Percentiles rank a stretch among this genome's conserved stretches.
These are phyloP conservation scores for Brachionus sp. DNA, from an alignment of 1,140 invertebrate genomes.

Conservation along the genomic window DNA sequence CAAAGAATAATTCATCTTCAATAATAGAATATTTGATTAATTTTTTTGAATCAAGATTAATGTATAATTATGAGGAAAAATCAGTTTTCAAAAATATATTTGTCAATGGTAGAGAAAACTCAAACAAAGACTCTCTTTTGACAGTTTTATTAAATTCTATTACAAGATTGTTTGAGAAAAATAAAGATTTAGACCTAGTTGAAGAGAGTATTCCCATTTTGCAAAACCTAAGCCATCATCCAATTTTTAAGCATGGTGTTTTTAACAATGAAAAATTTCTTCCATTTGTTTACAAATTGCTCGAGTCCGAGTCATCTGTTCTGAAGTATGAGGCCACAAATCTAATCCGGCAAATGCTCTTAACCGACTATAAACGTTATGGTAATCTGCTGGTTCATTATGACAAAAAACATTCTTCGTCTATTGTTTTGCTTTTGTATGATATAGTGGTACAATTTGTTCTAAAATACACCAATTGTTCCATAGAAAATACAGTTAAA, in stretches of 20 bases:
- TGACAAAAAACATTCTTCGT: background rate
- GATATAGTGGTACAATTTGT: background rate
- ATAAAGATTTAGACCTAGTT: background rate
- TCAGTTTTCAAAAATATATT: background rate
- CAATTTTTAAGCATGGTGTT: background rate
- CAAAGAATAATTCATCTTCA: background rate
- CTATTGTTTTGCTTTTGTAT: background rate
- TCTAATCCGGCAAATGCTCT: background rate
- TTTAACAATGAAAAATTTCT: constrained; percentile 1
- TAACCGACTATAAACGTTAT: constrained; percentile 12
- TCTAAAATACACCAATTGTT: background rate
- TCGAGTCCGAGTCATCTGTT: background rate
- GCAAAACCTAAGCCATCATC: background rate
- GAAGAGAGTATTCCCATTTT: background rate
- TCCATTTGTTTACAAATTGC: background rate
- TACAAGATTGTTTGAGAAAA: background rate
- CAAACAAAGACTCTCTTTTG: background rate
- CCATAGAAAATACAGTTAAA: background rate
- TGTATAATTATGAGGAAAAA: constrained; percentile 1
- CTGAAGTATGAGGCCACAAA: background rate
- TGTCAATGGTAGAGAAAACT: background rate
- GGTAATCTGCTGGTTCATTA: background rate
- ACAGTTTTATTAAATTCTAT: background rate
- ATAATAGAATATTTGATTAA: background rate
- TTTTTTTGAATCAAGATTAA: background rate